A percentile compares a stretch with the other conserved stretches of the same genome.
These are phyloP conservation scores for Neodiprion virginianus DNA, from an alignment of 1,140 invertebrate genomes.

Conservation along the genomic window DNA sequence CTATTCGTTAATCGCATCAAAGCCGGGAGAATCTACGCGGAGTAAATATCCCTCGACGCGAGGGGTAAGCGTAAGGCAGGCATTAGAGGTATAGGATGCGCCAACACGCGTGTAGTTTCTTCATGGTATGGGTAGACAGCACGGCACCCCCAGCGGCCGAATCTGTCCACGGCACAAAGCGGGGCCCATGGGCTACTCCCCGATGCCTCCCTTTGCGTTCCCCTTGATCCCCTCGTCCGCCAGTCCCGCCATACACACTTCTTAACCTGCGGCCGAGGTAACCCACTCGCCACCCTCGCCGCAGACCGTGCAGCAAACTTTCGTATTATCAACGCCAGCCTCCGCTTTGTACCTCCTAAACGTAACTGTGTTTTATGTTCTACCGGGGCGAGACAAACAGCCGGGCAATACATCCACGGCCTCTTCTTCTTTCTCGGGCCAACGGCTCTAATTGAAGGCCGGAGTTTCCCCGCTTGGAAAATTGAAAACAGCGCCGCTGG, in stretches of 20 bases:
- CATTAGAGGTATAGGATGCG: background rate
- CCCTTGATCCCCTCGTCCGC: background rate
- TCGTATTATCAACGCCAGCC: background rate
- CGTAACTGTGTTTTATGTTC: background rate
- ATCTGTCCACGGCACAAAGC: slow-evolving; percentile 18
- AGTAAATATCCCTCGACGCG: background rate
- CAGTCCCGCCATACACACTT: background rate
- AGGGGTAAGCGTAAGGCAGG: background rate
- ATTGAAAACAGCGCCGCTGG: background rate
- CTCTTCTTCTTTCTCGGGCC: background rate
- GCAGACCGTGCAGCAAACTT: background rate
- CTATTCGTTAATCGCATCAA: slow-evolving; percentile 13
- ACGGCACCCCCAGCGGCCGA: background rate
- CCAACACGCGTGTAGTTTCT: background rate
- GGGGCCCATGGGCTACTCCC: slow-evolving; percentile 8
- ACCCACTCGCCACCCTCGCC: background rate
- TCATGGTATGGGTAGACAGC: too few relatives aligned
- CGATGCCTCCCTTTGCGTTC: slow-evolving; percentile 1
- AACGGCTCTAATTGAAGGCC: background rate
- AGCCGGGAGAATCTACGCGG: background rate
- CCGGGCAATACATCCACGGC: background rate
- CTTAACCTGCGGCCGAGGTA: background rate
- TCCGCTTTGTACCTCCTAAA: slow-evolving; percentile 11
- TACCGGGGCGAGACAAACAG: background rate
- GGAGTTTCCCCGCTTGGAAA: background rate